Conservation (phyloP, 2,113 vertebrate genomes). For the Gasterosteus nipponicus region DNA sequence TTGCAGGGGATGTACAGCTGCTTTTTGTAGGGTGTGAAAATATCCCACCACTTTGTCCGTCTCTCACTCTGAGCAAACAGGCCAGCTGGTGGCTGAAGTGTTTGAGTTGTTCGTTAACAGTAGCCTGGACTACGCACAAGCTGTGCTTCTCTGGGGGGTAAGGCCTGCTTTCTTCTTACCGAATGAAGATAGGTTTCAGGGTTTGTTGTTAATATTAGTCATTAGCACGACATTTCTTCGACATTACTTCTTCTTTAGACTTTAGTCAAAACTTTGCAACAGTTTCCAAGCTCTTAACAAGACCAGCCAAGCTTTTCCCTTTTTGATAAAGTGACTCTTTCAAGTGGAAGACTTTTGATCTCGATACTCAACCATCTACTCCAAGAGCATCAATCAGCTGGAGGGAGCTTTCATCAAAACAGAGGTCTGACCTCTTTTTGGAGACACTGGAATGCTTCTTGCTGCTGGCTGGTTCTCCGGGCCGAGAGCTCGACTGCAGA, state of each 20-base stretch:
- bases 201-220: not conserved
- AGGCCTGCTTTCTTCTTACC: not conserved
- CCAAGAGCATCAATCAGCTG: slow-evolving; percentile 54
- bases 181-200: not conserved
- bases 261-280: slow-evolving; percentile 30
- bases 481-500: slow-evolving; percentile 29
- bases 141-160: slow-evolving; percentile 1
- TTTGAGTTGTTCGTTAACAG: slow-evolving; percentile 12
- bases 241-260: too few relatives aligned
- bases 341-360: slow-evolving; percentile 55
- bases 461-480: slow-evolving; percentile 32
- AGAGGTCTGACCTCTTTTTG: slow-evolving; percentile 55
- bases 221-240: slow-evolving; percentile 7
- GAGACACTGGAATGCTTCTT: slow-evolving; percentile 25
- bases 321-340: slow-evolving; percentile 46
- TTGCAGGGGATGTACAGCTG: slow-evolving; percentile 15
- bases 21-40: slow-evolving; percentile 29
- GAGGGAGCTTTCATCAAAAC: slow-evolving; percentile 43
- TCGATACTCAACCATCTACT: slow-evolving; percentile 30
- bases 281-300: slow-evolving; percentile 31
- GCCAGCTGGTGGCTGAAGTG: slow-evolving; percentile 19
- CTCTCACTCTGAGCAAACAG: not conserved
- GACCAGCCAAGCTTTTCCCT: slow-evolving; percentile 45
- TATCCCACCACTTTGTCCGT: slow-evolving; percentile 17
- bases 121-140: slow-evolving; percentile 5